These are phyloP conservation scores for Echinops telfairi DNA, from an alignment of 2,113 vertebrate species.

Conservation along the genomic window DNA sequence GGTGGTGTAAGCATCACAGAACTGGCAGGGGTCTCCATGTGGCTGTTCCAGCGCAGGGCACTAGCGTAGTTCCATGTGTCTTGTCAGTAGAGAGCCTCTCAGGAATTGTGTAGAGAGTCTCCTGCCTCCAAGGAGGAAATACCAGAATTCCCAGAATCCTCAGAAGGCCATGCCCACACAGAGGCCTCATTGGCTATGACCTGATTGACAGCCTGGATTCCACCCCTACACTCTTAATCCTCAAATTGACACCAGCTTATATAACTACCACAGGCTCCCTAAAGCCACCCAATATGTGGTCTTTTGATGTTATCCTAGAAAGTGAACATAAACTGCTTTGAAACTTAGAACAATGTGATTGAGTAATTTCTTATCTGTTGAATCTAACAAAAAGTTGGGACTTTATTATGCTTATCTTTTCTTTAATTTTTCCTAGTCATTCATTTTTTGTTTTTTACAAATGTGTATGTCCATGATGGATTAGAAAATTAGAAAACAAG, in stretches of 20 bases:
- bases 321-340: neutral
- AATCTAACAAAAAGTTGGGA: conserved; percentile 7
- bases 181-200: no score
- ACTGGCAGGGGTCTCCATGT: neutral
- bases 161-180: no score
- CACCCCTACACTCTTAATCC: no score
- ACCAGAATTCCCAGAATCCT: no score
- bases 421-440: conserved; percentile 12
- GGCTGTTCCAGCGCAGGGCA: no score
- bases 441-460: conserved; percentile 22
- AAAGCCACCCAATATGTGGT: neutral
- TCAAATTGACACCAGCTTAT: no score
- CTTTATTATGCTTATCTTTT: neutral
- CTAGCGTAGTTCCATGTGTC: no score
- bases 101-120: no score
- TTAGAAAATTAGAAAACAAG: neutral
- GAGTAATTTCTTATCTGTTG: neutral
- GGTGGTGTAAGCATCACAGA: no score
- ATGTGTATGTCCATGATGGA: neutral
- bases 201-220: no score
- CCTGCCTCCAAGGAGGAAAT: no score
- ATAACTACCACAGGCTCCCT: neutral
- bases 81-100: no score
- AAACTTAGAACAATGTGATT: neutral
- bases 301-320: neutral